These are phyloP conservation scores for Tethya wilhelma DNA, from an alignment of 37 sponge, comb jelly and placozoan genomes.

Conservation along the genomic window DNA sequence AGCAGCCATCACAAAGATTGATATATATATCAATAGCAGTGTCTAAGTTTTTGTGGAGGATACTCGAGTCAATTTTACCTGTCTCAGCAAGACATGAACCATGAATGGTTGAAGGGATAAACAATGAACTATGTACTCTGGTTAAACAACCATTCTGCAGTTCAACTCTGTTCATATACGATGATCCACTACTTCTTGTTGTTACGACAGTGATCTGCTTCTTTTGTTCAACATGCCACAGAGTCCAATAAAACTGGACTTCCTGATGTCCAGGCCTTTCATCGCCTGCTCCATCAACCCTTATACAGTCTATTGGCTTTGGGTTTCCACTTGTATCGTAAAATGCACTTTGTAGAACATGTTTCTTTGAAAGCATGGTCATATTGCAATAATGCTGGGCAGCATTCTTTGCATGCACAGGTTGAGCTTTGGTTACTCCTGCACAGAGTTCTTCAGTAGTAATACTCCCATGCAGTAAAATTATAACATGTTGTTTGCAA, in stretches of 20 bases:
- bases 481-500: slow-evolving; percentile 47
- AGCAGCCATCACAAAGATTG: neutral
- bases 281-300: slow-evolving; percentile 28
- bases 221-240: neutral
- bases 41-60: slow-evolving; percentile 6
- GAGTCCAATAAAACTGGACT: slow-evolving; percentile 20
- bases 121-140: slow-evolving; percentile 20
- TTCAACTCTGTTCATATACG: slow-evolving; percentile 16
- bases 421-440: slow-evolving; percentile 22
- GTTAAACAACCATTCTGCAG: slow-evolving; percentile 35
- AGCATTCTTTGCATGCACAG: slow-evolving; percentile 8
- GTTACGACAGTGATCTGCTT: slow-evolving; percentile 11
- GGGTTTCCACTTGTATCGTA: neutral
- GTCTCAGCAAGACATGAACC: slow-evolving; percentile 38
- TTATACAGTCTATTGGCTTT: slow-evolving; percentile 1
- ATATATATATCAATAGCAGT: slow-evolving; percentile 34
- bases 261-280: slow-evolving; percentile 37
- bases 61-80: slow-evolving; percentile 15
- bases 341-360: neutral
- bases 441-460: slow-evolving; percentile 35
- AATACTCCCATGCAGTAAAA: slow-evolving; percentile 17
- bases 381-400: slow-evolving; percentile 9
- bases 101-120: slow-evolving; percentile 34
- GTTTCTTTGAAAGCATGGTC: neutral
- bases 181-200: slow-evolving; percentile 1